Base-by-base conservation (phyloP, 2,888 invertebrate species). In the Apomyelois bistriatella region DNA sequence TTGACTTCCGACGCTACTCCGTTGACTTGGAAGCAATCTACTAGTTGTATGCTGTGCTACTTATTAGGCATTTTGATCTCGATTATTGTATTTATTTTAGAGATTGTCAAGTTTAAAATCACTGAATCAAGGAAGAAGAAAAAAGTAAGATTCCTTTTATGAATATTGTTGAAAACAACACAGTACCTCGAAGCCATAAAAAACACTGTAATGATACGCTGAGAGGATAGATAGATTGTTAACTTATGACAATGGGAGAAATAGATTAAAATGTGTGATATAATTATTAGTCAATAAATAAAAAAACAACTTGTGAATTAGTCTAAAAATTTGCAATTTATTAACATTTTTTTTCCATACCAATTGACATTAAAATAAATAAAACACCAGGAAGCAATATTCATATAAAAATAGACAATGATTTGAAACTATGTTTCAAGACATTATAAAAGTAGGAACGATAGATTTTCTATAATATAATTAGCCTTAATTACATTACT, bases 391-490 rank as follows among this genome's bases (percentile, higher is more conserved):
- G 8, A 59, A 59, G 56, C 54, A 56, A 57, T 37, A 22, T 74
- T 74, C 62, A 73, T 82, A 82, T 66, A 82, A 82, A 81, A 82
- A 82, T 82, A 81, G 64, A 73, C 63, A 74, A 62, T 62, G 56
- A 68, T 61, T 53, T 49, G 56, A 59, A 53, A 58, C 53, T 40
- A 55, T 58, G 60, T 59, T 64, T 48, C 52, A 13, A 22, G 13
- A 37, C 37, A 43, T 22, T 55, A 59, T 37, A 47, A 49, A 54
- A 58, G 49, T 59, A 56, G 49, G 54, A 58, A 54, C 52, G 35
- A 13, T 41, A 30, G 48, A 46, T 0, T 28, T 43, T 53, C 30
- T 8, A 43, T 40, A 28, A 53, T 40, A 9, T 40, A 15, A 7
- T 32, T n/a, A n/a, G n/a, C n/a, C n/a, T 9, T 32, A 32, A 32